Evolutionary conservation across 2,113 vertebrate species (phyloP), one percentile per base, ranked within the genome.

Genomic region (Gulo gulo): DNA sequence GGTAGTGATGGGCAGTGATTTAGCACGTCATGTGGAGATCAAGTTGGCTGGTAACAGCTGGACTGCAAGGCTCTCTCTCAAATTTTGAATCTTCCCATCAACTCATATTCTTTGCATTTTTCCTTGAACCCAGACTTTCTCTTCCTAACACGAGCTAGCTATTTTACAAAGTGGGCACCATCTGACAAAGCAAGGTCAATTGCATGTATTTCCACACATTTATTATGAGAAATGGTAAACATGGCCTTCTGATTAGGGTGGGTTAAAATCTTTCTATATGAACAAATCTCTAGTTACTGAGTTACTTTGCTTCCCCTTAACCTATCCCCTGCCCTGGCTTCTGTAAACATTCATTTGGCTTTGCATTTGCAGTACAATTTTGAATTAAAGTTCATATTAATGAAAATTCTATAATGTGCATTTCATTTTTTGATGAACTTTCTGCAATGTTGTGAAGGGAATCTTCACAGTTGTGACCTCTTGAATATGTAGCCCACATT

Each of bases 371-470:
- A n/a, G n/a, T 79, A 83, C 3, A 42, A 61, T 24, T 86, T 61
- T 85, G 26, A 94, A 74, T 95, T 94, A 87, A 81, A 39, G 80
- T 42, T 2, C 29, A 34, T 39, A 63, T 12, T 42, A 87, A 87
- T 13, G 31, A 87, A 92, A 80, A 91, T 59, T 16, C 7, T 45
- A 7, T 45, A 23, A 87, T 87, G 29, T 45, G 1, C 10, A 34
- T 63, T 94, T 57, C 15, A 78, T 50, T 52, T 57, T 74, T 81
- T 81, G 23, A 83, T 55, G 31, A 91, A 42, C 8, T 69, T 90
- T 87, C 24, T 59, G 23, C 39, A 84, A 71, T 20, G 9, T 24
- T 79, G 0, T 20, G 39, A 95, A 91, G 6, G 34, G 4, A 8
- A 0, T 10, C 1, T n/a, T 74, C n/a, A 76, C 10, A 42, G 3